A percentile compares a stretch with the other conserved stretches of the same genome.
phyloP scores from a whole-genome alignment of 2,888 invertebrate genomes.

The Folsomia candida region DNA sequence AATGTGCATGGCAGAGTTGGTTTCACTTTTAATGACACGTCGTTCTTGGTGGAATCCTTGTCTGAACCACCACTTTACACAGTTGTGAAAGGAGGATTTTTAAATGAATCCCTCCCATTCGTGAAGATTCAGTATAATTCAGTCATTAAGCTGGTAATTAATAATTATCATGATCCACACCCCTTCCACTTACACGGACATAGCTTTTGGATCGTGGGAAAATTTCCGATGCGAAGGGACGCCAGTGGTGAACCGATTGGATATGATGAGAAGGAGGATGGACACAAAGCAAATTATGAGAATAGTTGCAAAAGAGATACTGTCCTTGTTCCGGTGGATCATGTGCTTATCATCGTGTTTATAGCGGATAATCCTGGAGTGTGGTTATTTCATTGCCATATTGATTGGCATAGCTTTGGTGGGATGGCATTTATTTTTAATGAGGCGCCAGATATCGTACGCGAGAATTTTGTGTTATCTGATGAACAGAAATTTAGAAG shows the following conservation, averaged over 20 bases:
- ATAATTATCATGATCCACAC: conserved; percentile 33
- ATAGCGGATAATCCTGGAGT: conserved; percentile 36
- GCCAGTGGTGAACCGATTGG: conserved; percentile 9
- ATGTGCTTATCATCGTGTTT: conserved; percentile 35
- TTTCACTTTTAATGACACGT: conserved; percentile 32
- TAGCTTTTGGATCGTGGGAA: conserved; percentile 41
- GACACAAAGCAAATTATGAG: background rate
- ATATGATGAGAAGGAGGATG: background rate
- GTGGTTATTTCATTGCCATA: conserved; percentile 41
- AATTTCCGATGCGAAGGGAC: conserved; percentile 11
- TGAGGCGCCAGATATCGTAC: too few species aligned
- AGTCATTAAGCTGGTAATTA: conserved; percentile 39
- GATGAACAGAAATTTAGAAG: too few species aligned
- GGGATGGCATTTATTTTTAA: too few species aligned
- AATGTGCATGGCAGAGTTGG: conserved; percentile 26
- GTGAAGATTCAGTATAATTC: conserved; percentile 8
- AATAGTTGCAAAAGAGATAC: conserved; percentile 29
- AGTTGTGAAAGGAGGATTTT: conserved; percentile 22
- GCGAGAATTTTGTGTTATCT: too few species aligned
- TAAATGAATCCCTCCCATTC: background rate
- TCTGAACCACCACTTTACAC: conserved; percentile 31
- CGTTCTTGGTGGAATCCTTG: conserved; percentile 8
- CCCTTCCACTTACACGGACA: conserved; percentile 48
- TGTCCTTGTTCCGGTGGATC: conserved; percentile 16
- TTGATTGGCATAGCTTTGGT: too few species aligned